These are phyloP conservation scores for Meriones psammophilus DNA, from an alignment of 2,797 vertebrate species.

Conservation along the genomic window DNA sequence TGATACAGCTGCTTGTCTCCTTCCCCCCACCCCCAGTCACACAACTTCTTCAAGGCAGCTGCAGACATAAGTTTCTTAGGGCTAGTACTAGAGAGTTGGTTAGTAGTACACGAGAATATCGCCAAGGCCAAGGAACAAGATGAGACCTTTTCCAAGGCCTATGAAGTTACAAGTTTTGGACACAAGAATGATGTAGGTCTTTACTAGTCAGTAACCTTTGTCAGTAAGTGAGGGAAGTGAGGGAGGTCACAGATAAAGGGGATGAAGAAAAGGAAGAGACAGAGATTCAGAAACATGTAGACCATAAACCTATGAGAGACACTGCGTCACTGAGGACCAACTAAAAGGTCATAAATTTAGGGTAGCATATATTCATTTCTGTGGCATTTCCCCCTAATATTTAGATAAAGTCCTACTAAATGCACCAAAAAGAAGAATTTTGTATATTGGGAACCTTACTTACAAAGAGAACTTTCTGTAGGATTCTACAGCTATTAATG, in stretches of 20 bases:
- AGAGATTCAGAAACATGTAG: not conserved
- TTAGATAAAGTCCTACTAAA: constrained; percentile 12
- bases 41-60: constrained; percentile 23
- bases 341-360: not conserved
- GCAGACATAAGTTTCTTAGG: constrained; percentile 37
- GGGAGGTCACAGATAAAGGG: not conserved
- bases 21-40: rapidly evolving
- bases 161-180: not conserved
- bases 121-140: not conserved
- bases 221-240: not conserved
- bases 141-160: not conserved
- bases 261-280: not conserved
- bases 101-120: constrained; percentile 4
- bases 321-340: not conserved
- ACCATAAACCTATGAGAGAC: not conserved
- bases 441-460: not conserved
- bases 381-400: not conserved
- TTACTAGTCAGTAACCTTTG: not conserved
- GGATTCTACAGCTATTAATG: not conserved
- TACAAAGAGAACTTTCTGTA: not conserved
- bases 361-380: not conserved
- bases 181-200: not conserved
- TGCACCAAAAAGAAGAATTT: not conserved
- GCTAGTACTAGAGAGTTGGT: constrained; percentile 6
- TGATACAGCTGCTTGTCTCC: constrained; percentile 42